These are phyloP conservation scores for Sebastes kiyomatsui DNA, from an alignment of 2,797 vertebrate genomes.

Conservation along the genomic window DNA sequence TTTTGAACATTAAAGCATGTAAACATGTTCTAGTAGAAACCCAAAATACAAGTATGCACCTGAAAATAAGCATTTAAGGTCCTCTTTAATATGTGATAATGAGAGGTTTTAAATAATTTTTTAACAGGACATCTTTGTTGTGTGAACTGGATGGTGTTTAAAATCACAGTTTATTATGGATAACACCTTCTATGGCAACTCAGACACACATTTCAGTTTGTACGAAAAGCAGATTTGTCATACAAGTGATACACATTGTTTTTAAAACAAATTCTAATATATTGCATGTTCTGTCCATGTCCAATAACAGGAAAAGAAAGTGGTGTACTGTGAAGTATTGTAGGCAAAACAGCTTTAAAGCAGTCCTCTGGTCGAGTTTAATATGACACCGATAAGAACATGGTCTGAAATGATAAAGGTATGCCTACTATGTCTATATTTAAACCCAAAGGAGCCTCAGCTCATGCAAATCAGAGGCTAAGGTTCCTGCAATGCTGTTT, in stretches of 20 bases:
- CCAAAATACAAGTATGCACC: not conserved
- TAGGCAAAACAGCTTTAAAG: constrained; percentile 6
- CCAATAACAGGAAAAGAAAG: not conserved
- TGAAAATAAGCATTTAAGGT: not conserved
- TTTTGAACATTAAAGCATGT: not conserved
- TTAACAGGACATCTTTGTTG: not conserved
- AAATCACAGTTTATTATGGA: not conserved
- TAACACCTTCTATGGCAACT: not conserved
- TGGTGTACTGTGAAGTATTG: not conserved
- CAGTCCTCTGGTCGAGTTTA: constrained; percentile 53
- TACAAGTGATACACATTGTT: not conserved
- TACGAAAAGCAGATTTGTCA: not conserved
- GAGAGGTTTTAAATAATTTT: not conserved
- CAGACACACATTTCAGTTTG: not conserved
- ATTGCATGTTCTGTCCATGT: not conserved
- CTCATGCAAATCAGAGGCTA: constrained; percentile 63
- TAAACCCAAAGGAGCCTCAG: constrained; percentile 71
- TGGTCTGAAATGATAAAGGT: constrained; percentile 74
- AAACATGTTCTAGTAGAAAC: not conserved
- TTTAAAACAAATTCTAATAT: not conserved
- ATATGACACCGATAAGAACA: constrained; percentile 75
- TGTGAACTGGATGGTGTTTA: not conserved
- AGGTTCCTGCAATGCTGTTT: constrained; percentile 54
- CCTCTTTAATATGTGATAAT: not conserved
- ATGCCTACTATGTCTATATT: constrained; percentile 79